Conservation (phyloP, 1,140 invertebrate genomes). For the Drosophila setifemur region DNA sequence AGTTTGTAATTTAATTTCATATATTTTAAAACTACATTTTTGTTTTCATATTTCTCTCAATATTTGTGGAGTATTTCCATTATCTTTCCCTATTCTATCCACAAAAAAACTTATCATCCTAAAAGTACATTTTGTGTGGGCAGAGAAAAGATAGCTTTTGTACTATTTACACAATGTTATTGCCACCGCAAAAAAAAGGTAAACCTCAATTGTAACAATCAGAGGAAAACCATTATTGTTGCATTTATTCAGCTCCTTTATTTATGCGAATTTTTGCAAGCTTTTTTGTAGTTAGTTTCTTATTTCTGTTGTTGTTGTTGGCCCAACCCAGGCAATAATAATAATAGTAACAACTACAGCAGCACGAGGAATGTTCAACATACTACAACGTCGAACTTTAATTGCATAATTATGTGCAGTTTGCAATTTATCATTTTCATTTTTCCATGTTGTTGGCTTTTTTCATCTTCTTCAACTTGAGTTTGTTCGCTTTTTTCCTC, state of each 20-base stretch:
- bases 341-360: conserved; percentile 57
- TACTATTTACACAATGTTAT: conserved; percentile 13
- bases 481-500: conserved; percentile 20
- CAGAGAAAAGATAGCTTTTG: not conserved
- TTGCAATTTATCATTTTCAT: conserved; percentile 82
- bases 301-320: conserved; percentile 38
- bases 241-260: conserved; percentile 36
- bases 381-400: conserved; percentile 79
- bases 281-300: conserved; percentile 11
- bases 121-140: not conserved
- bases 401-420: conserved; percentile 82
- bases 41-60: too few species aligned
- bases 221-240: conserved; percentile 18
- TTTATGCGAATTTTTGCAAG: conserved; percentile 18
- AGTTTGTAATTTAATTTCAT: too few species aligned
- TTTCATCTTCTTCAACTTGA: conserved; percentile 30
- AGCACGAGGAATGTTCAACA: conserved; percentile 40
- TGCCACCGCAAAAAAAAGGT: conserved; percentile 16
- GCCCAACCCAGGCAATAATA: conserved; percentile 64
- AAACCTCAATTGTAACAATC: conserved; percentile 11
- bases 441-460: conserved; percentile 73
- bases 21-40: too few species aligned
- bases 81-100: too few species aligned
- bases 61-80: too few species aligned
- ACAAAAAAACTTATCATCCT: too few species aligned